A percentile compares a stretch with the other conserved stretches of the same genome.
These are phyloP conservation scores for Drosophila algonquin DNA, from an alignment of 2,888 invertebrate genomes.

Conservation along the genomic window DNA sequence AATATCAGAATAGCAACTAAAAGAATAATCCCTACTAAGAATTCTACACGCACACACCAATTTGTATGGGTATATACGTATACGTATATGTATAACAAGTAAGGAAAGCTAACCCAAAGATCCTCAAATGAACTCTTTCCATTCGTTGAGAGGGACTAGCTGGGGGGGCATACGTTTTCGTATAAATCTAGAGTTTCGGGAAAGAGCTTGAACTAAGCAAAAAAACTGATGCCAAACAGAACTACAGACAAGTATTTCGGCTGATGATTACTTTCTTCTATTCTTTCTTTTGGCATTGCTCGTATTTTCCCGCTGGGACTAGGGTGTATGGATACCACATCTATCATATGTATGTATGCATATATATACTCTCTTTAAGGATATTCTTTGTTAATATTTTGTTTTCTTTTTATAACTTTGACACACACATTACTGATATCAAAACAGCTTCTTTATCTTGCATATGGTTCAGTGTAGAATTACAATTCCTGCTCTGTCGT, in stretches of 20 bases:
- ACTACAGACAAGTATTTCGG: conserved; percentile 28
- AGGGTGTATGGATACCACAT: conserved; percentile 42
- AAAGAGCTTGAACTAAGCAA: conserved; percentile 67
- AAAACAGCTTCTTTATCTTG: conserved; percentile 38
- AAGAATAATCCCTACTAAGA: conserved; percentile 28
- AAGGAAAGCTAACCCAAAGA: conserved; percentile 55
- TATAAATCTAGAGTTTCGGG: conserved; percentile 23
- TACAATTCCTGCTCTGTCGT: neutral
- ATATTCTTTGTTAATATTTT: conserved; percentile 35
- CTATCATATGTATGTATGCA: conserved; percentile 15
- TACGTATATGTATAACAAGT: conserved; percentile 48
- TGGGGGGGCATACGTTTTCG: conserved; percentile 16
- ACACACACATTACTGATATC: conserved; percentile 60
- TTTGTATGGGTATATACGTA: conserved; percentile 9
- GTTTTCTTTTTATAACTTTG: conserved; percentile 40
- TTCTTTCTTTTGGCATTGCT: conserved; percentile 51
- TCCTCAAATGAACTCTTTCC: conserved; percentile 44
- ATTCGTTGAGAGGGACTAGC: neutral
- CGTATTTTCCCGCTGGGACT: conserved; percentile 37
- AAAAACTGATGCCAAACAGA: conserved; percentile 34
- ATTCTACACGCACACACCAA: conserved; percentile 3
- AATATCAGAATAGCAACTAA: conserved; percentile 45
- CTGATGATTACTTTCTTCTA: conserved; percentile 20
- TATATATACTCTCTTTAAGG: conserved; percentile 8
- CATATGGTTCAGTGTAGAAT: conserved; percentile 16